phyloP scores from a whole-genome alignment of 37 sponge, comb jelly and placozoan genomes.

The Beroe ovata region DNA sequence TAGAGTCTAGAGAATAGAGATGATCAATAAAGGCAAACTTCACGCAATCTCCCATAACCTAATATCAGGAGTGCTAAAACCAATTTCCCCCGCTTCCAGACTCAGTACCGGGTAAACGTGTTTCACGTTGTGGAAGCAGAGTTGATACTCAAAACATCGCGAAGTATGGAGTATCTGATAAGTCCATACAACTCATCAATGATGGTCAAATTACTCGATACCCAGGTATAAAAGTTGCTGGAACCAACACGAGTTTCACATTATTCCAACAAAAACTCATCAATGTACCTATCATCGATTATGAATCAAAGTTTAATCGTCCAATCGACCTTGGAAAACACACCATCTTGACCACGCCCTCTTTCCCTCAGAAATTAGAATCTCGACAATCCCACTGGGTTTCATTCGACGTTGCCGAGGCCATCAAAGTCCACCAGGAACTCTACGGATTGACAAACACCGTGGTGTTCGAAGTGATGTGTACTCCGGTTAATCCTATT shows the following conservation, averaged over 20 bases:
- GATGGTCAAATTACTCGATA: constrained; percentile 19
- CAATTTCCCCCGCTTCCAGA: too few relatives aligned
- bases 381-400: constrained; percentile 37
- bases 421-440: constrained; percentile 4
- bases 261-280: too few relatives aligned
- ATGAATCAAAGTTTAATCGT: too few relatives aligned
- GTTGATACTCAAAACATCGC: background rate
- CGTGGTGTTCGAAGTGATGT: background rate
- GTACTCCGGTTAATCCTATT: constrained; percentile 33
- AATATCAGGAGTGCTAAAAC: too few relatives aligned
- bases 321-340: too few relatives aligned
- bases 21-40: too few relatives aligned
- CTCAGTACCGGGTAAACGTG: constrained; percentile 12
- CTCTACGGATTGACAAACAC: background rate
- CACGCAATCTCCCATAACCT: too few relatives aligned
- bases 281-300: too few relatives aligned
- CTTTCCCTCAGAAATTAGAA: constrained; percentile 8
- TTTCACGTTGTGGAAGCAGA: constrained; percentile 31
- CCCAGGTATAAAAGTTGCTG: too few relatives aligned
- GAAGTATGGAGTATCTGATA: background rate
- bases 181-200: constrained; percentile 33
- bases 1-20: too few relatives aligned
- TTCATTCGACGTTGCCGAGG: constrained; percentile 22
- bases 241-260: too few relatives aligned
- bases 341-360: too few relatives aligned